Conservation (phyloP, 2,113 vertebrate species). For the Zosterops borbonicus region DNA sequence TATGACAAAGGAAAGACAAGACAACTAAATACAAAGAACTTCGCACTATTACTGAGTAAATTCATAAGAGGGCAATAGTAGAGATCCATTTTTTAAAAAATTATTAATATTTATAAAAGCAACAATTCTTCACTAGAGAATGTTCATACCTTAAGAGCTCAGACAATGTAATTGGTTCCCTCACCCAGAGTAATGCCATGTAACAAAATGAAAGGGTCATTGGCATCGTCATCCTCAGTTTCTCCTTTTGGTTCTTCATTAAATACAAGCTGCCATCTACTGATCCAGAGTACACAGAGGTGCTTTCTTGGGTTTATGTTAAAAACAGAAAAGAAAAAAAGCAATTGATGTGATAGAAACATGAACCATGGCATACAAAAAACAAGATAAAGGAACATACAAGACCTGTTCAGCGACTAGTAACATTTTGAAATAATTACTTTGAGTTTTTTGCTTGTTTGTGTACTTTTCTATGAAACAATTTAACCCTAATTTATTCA, state of each 20-base stretch:
- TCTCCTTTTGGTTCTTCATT: constrained; percentile 22
- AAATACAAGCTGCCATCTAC: constrained; percentile 72
- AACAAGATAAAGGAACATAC: not conserved
- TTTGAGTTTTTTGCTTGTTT: not conserved
- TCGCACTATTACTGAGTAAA: not conserved
- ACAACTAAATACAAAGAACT: not conserved
- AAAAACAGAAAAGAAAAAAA: not conserved
- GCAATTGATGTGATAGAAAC: not conserved
- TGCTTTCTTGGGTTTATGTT: constrained; percentile 19
- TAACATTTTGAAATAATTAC: not conserved
- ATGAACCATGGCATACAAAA: not conserved
- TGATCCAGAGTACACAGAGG: constrained; percentile 73
- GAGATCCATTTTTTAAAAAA: not conserved
- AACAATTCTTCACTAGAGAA: not conserved
- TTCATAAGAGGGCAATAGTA: not conserved
- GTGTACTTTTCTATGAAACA: not conserved
- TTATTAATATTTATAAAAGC: not conserved
- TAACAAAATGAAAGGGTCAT: constrained; percentile 79
- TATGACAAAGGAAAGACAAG: not conserved
- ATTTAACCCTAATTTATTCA: not conserved
- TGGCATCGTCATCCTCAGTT: constrained; percentile 74
- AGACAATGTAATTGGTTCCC: constrained; percentile 75
- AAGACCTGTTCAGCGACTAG: not conserved
- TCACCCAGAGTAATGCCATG: constrained; percentile 79
- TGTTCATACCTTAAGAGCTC: constrained; percentile 77